These are phyloP conservation scores for Orbicella faveolata DNA, from an alignment of 64 coral and sea anemone genomes.

Conservation along the genomic window DNA sequence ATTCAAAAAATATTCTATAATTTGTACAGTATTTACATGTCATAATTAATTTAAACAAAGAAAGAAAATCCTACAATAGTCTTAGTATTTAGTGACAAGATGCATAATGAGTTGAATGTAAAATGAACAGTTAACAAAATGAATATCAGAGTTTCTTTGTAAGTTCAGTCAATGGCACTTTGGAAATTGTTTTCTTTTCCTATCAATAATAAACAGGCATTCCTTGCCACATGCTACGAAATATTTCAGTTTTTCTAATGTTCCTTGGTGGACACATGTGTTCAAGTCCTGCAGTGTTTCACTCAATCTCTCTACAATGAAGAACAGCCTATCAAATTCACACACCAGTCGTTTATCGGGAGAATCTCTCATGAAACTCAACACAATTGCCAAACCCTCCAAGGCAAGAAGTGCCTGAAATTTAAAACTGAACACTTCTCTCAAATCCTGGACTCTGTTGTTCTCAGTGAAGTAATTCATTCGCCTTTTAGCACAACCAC, in stretches of 20 bases:
- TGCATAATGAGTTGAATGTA: too few species aligned
- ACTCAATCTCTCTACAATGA: slow-evolving; percentile 56
- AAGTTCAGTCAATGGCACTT: too few species aligned
- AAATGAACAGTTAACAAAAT: too few species aligned
- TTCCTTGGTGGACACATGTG: slow-evolving; percentile 13
- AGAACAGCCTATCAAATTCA: slow-evolving; percentile 53
- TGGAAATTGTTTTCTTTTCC: too few species aligned
- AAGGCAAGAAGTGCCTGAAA: slow-evolving; percentile 79
- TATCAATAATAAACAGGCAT: slow-evolving; percentile 14
- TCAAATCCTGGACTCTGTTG: slow-evolving; percentile 1
- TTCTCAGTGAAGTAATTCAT: slow-evolving; percentile 35
- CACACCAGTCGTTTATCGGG: slow-evolving; percentile 25
- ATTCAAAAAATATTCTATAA: too few species aligned
- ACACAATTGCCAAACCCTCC: slow-evolving; percentile 72
- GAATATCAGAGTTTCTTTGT: too few species aligned
- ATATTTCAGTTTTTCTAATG: slow-evolving; percentile 50
- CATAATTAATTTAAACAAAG: too few species aligned
- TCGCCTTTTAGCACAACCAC: neutral
- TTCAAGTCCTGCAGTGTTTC: slow-evolving; percentile 33
- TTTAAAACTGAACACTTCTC: slow-evolving; percentile 45
- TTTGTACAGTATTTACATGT: too few species aligned
- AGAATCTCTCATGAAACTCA: slow-evolving; percentile 42
- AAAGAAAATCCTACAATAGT: too few species aligned
- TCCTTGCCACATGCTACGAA: slow-evolving; percentile 57
- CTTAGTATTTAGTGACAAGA: too few species aligned